A percentile compares a stretch with the other conserved stretches of the same genome.
phyloP scores from a whole-genome alignment of 2,888 invertebrate species.

The Cancer borealis region DNA sequence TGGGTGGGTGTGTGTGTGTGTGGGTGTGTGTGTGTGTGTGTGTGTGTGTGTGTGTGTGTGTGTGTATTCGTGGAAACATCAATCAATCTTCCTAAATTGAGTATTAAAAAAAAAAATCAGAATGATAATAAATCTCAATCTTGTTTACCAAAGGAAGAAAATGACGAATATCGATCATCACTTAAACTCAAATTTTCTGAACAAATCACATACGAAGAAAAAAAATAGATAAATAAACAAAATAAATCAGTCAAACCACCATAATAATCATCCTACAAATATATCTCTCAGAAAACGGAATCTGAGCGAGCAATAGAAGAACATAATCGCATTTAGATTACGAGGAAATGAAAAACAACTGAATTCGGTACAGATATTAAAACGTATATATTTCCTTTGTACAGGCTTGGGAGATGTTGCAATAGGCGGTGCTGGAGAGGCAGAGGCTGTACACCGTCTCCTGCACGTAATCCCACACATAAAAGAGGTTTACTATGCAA shows the following conservation, averaged over 20 bases:
- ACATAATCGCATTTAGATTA: background rate
- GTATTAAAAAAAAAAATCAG: no score
- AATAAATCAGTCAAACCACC: no score
- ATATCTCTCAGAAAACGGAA: no score
- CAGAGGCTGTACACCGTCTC: background rate
- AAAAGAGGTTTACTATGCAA: background rate
- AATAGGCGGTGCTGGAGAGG: background rate
- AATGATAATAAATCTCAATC: no score
- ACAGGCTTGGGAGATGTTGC: background rate
- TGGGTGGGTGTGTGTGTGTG: conserved; percentile 42
- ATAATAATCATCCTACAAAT: no score
- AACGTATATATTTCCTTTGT: background rate
- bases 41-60: background rate
- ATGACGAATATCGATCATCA: no score
- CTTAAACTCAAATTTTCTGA: background rate
- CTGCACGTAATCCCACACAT: background rate
- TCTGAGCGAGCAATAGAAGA: background rate
- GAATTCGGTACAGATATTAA: background rate
- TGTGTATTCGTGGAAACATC: background rate
- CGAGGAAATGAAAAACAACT: background rate
- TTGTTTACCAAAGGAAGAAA: no score
- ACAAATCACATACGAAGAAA: background rate
- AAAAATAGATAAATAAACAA: no score
- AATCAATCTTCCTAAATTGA: background rate
- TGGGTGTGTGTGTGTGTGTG: conserved; percentile 24